Evolutionary conservation across 2,888 invertebrate genomes (phyloP).

Genomic region (Ophioninae sp.): DNA sequence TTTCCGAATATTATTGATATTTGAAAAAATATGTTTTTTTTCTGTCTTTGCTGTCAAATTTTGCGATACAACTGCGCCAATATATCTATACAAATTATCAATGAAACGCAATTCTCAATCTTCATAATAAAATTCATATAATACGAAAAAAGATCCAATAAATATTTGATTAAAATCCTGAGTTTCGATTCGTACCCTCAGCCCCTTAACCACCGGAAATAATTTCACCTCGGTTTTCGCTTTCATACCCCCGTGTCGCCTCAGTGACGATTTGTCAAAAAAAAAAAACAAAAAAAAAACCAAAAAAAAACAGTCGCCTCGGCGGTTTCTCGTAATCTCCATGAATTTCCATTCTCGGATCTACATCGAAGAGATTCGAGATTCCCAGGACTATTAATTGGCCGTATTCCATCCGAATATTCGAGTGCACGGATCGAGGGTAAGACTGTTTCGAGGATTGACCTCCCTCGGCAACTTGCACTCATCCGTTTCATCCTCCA

Average conservation of each 20-base stretch:
- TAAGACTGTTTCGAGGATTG: not conserved
- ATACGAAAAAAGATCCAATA: too few species aligned
- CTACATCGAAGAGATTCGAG: slow-evolving; percentile 12
- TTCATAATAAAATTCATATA: too few species aligned
- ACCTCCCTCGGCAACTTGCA: slow-evolving; percentile 28
- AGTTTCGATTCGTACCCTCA: too few species aligned
- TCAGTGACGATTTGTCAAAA: not conserved
- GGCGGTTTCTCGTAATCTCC: not conserved
- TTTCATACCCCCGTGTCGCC: not conserved
- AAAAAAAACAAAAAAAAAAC: too few species aligned
- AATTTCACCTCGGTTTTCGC: slow-evolving; percentile 38
- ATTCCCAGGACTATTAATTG: slow-evolving; percentile 57
- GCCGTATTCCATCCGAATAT: slow-evolving; percentile 55
- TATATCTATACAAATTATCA: too few species aligned
- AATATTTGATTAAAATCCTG: too few species aligned
- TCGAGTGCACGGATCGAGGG: slow-evolving; percentile 11
- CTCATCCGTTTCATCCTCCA: not conserved
- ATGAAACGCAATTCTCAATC: too few species aligned
- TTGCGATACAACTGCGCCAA: not conserved
- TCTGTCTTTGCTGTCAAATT: not conserved
- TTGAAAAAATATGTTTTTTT: not conserved
- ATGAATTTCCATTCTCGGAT: slow-evolving; percentile 37
- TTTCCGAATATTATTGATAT: not conserved
- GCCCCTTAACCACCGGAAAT: slow-evolving; percentile 47
- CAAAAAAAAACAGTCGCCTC: not conserved